These are phyloP conservation scores for Akabosia matsudoensis DNA, from an alignment of 1,140 invertebrate genomes.

Conservation along the genomic window DNA sequence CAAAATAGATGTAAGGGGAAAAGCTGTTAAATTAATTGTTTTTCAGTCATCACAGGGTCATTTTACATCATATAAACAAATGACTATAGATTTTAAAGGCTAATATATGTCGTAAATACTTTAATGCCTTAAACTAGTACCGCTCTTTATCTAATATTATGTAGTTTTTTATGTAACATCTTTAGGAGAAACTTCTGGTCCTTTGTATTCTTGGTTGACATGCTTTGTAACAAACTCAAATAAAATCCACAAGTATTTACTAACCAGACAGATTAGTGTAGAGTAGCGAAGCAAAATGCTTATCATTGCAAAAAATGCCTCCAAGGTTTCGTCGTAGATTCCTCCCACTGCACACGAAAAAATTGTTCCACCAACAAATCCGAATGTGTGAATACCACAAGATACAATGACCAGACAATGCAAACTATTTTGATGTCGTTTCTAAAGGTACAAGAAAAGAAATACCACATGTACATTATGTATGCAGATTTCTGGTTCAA, in stretches of 20 bases:
- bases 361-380: neutral
- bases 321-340: neutral
- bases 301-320: neutral
- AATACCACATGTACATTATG: too few relatives aligned
- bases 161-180: too few relatives aligned
- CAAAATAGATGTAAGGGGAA: too few relatives aligned
- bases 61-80: too few relatives aligned
- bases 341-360: neutral
- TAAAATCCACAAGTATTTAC: neutral
- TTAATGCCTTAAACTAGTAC: too few relatives aligned
- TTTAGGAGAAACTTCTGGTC: too few relatives aligned
- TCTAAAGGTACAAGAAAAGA: too few relatives aligned
- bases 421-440: neutral
- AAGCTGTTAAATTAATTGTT: too few relatives aligned
- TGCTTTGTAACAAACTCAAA: neutral
- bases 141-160: too few relatives aligned
- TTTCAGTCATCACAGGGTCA: too few relatives aligned
- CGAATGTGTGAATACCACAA: neutral
- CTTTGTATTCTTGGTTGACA: neutral
- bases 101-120: too few relatives aligned
- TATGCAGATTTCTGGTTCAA: neutral
- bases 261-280: neutral
- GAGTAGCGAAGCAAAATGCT: neutral
- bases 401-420: neutral
- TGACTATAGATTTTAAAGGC: too few relatives aligned